Percentiles rank a stretch among this genome's conserved stretches.
Evolutionary conservation across 2,888 invertebrate species (phyloP).

Genomic region (Harpalus rubripes): DNA sequence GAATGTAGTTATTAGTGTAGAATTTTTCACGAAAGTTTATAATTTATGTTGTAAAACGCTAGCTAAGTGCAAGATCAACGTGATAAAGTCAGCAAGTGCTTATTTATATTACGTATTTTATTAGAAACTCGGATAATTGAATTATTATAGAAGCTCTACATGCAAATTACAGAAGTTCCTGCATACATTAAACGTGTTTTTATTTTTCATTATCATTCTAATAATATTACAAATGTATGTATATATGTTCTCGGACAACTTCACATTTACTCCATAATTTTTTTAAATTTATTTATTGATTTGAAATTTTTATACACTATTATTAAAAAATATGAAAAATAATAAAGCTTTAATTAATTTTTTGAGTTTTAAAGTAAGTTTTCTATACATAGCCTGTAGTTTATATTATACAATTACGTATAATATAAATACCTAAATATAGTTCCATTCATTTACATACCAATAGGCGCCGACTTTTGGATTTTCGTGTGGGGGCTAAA

Average conservation of each 20-base stretch:
- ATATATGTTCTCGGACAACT: not conserved
- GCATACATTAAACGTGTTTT: conserved; percentile 23
- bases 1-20: not conserved
- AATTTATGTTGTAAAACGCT: not conserved
- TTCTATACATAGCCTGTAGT: too few species aligned
- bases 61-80: not conserved
- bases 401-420: too few species aligned
- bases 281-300: too few species aligned
- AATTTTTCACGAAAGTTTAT: not conserved
- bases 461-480: too few species aligned
- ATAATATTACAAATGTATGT: not conserved
- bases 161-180: conserved; percentile 10
- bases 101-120: conserved; percentile 28
- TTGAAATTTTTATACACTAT: too few species aligned
- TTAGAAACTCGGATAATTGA: conserved; percentile 21
- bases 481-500: too few species aligned
- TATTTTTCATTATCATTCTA: not conserved
- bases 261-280: not conserved
- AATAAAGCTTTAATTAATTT: too few species aligned
- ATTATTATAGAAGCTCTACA: conserved; percentile 27
- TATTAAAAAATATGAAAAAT: too few species aligned
- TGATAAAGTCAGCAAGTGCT: conserved; percentile 1
- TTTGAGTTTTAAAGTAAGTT: too few species aligned
- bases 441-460: too few species aligned
- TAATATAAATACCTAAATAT: too few species aligned